Evolutionary conservation across 2,113 vertebrate genomes (phyloP).

Genomic region (Tetrao urogallus): DNA sequence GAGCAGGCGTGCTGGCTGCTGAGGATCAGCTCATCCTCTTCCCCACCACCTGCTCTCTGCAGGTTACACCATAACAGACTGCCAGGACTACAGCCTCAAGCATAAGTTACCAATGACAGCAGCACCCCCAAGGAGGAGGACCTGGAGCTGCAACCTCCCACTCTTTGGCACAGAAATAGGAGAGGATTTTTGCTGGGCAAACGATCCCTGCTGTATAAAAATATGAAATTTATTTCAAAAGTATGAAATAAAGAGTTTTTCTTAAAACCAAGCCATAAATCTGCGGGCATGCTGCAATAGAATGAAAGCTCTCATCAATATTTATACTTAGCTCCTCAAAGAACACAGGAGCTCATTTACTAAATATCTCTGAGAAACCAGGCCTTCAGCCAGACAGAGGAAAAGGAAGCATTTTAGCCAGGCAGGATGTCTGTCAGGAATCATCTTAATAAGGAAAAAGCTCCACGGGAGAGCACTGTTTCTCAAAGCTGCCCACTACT

Average conservation of each 20-base stretch:
- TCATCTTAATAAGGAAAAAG: background rate
- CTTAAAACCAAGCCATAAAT: background rate
- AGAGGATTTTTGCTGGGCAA: background rate
- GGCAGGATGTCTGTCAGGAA: background rate
- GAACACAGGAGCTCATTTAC: background rate
- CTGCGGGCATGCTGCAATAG: background rate
- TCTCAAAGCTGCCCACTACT: background rate
- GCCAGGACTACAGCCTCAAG: background rate
- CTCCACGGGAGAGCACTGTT: background rate
- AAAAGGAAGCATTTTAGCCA: background rate
- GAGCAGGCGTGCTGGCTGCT: background rate
- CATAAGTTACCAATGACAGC: background rate
- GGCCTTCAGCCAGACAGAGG: background rate
- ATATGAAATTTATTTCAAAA: background rate
- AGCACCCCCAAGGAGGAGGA: background rate
- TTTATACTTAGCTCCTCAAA: background rate
- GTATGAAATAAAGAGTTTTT: background rate
- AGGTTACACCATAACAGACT: background rate
- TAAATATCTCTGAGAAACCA: background rate
- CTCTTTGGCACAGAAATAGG: accelerated
- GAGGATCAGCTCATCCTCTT: background rate
- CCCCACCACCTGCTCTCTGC: background rate
- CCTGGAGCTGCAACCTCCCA: accelerated
- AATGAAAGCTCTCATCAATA: background rate
- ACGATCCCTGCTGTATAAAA: background rate